These are phyloP conservation scores for Cyanoliseus patagonus DNA, from an alignment of 2,113 vertebrate genomes.

Conservation along the genomic window DNA sequence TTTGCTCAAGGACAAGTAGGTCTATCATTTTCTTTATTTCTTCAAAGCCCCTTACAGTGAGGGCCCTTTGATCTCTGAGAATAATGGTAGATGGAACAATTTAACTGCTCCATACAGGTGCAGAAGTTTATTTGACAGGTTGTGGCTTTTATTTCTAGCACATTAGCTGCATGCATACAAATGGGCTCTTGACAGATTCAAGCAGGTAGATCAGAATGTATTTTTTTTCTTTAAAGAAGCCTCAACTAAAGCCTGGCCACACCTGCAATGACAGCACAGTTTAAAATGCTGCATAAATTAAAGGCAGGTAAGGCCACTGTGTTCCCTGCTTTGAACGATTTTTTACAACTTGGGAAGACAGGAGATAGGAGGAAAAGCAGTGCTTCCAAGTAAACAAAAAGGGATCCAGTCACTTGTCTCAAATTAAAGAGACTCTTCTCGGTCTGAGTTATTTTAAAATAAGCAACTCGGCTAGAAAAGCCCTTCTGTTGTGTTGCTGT, in stretches of 20 bases:
- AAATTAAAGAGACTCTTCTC: conserved; percentile 6
- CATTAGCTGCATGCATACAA: conserved; percentile 76
- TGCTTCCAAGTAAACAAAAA: conserved; percentile 49
- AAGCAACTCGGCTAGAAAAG: not conserved
- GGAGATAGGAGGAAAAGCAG: not conserved
- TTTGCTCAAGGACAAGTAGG: conserved; percentile 74
- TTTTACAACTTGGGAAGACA: conserved; percentile 32
- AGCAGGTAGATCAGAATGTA: conserved; percentile 73
- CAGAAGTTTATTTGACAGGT: conserved; percentile 79
- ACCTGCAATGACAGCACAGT: conserved; percentile 68
- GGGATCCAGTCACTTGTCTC: conserved; percentile 30
- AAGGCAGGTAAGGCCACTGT: conserved; percentile 66
- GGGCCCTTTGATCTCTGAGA: conserved; percentile 79
- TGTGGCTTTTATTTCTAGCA: conserved; percentile 78
- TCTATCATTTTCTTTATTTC: conserved; percentile 75
- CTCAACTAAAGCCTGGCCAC: conserved; percentile 67
- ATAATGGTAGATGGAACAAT: conserved; percentile 79
- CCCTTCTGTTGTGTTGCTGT: not conserved
- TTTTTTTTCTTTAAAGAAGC: conserved; percentile 17
- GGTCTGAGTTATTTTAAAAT: conserved; percentile 30
- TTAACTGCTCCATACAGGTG: conserved; percentile 81
- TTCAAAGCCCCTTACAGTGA: conserved; percentile 66
- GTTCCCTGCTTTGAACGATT: conserved; percentile 49
- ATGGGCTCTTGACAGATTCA: conserved; percentile 75
- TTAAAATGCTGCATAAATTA: conserved; percentile 69